A percentile compares a stretch with the other conserved stretches of the same genome.
phyloP scores from a whole-genome alignment of 2,113 vertebrate species.

The Globicephala melas region DNA sequence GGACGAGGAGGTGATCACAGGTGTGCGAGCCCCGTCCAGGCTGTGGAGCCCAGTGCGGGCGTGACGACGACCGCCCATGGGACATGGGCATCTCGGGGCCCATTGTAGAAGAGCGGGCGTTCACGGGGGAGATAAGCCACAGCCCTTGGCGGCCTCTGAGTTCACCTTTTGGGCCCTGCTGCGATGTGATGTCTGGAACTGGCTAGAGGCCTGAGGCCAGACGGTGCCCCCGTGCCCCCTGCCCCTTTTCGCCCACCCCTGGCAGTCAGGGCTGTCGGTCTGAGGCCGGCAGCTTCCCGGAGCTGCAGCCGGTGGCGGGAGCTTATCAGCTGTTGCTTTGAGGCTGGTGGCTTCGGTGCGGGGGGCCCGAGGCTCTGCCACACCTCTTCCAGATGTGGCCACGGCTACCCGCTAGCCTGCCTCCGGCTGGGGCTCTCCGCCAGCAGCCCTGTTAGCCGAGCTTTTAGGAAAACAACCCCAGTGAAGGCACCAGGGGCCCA shows the following conservation, averaged over 20 bases:
- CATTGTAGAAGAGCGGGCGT: rapidly evolving
- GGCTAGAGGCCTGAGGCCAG: background rate
- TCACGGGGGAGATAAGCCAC: rapidly evolving
- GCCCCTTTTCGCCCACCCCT: background rate
- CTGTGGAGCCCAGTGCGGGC: rapidly evolving
- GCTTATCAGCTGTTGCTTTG: slow-evolving; percentile 74
- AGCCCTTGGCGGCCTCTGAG: rapidly evolving
- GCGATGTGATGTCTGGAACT: background rate
- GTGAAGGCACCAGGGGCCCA: background rate
- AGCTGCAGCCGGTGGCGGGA: background rate
- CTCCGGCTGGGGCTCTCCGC: slow-evolving; percentile 55
- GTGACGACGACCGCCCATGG: rapidly evolving
- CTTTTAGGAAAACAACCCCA: slow-evolving; percentile 57
- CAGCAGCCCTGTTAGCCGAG: background rate
- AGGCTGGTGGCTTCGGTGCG: slow-evolving; percentile 62
- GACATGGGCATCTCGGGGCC: rapidly evolving
- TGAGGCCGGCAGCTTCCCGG: background rate
- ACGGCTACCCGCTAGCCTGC: slow-evolving; percentile 67
- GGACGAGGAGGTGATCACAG: background rate
- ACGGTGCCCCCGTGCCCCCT: rapidly evolving
- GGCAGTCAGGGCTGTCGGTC: background rate
- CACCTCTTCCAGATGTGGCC: slow-evolving; percentile 82
- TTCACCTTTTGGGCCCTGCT: rapidly evolving
- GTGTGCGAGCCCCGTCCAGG: background rate
- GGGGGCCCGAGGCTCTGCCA: slow-evolving; percentile 59